Evolutionary conservation across 37 sponge, comb jelly and placozoan species (phyloP).

Genomic region (Hormiphora californensis): DNA sequence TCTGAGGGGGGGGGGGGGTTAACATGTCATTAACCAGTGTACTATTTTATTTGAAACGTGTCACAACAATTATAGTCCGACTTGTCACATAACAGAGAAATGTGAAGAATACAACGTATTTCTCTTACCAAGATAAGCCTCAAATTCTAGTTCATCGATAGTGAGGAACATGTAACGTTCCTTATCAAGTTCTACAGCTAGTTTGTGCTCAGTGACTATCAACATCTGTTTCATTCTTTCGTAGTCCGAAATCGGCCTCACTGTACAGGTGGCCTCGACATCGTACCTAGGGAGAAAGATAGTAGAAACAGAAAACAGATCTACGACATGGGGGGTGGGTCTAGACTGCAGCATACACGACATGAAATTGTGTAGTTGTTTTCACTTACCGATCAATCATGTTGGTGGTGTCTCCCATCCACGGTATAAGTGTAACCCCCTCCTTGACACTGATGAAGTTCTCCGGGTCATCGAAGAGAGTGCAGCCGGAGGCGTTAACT

Average conservation of each 20-base stretch:
- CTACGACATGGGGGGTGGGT: not conserved
- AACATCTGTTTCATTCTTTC: not conserved
- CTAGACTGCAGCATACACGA: not conserved
- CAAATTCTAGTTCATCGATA: slow-evolving; percentile 31
- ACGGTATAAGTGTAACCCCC: slow-evolving; percentile 34
- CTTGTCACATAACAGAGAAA: not conserved
- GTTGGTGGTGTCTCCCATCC: slow-evolving; percentile 38
- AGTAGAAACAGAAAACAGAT: not conserved
- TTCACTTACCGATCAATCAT: slow-evolving; percentile 13
- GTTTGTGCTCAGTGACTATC: not conserved
- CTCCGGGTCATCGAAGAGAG: slow-evolving; percentile 7
- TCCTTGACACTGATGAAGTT: not conserved
- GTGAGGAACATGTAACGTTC: slow-evolving; percentile 45
- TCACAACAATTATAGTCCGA: not conserved
- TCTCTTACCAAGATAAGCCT: slow-evolving; percentile 40
- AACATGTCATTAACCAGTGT: not conserved
- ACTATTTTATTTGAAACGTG: too few species aligned
- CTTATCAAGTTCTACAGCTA: not conserved
- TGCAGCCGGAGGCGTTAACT: not conserved
- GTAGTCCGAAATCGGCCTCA: slow-evolving; percentile 1
- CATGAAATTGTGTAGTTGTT: not conserved
- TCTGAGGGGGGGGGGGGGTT: not conserved
- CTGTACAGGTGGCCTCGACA: slow-evolving; percentile 51
- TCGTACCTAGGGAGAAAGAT: slow-evolving; percentile 35
- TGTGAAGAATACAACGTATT: not conserved